These are phyloP conservation scores for Saccopteryx bilineata DNA, from an alignment of 2,113 vertebrate species.

Conservation along the genomic window DNA sequence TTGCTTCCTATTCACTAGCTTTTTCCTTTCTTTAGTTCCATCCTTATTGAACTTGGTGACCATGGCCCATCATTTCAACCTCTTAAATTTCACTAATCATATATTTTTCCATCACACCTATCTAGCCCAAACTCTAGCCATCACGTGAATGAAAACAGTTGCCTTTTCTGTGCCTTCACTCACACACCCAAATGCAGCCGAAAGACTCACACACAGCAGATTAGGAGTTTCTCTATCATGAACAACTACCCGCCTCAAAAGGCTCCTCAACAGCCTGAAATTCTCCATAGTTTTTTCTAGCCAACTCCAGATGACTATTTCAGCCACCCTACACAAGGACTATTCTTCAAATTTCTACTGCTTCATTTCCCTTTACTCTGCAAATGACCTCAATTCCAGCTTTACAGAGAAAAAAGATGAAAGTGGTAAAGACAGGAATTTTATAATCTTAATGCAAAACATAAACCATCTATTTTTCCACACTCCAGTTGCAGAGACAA, in stretches of 20 bases:
- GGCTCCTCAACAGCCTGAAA: background rate
- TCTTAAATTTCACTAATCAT: background rate
- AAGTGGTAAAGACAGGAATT: background rate
- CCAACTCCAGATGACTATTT: background rate
- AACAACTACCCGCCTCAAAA: background rate
- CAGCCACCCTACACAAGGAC: background rate
- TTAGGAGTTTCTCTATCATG: background rate
- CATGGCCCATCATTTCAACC: background rate
- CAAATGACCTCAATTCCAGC: background rate
- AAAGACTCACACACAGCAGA: background rate
- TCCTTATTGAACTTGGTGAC: background rate
- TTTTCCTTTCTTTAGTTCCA: background rate
- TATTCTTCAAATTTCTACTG: background rate
- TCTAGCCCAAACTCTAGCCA: background rate
- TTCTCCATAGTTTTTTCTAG: background rate
- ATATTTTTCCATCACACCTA: background rate
- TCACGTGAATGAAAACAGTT: background rate
- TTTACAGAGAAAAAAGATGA: background rate
- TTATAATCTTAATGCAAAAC: background rate
- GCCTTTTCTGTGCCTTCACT: background rate
- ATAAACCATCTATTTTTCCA: background rate
- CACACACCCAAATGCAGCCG: background rate
- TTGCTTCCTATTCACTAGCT: background rate
- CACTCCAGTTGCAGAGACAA: background rate
- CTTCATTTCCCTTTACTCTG: background rate